Percentiles rank a stretch among this genome's conserved stretches.
phyloP scores from a whole-genome alignment of 2,113 vertebrate species.

The Sialia sialis region DNA sequence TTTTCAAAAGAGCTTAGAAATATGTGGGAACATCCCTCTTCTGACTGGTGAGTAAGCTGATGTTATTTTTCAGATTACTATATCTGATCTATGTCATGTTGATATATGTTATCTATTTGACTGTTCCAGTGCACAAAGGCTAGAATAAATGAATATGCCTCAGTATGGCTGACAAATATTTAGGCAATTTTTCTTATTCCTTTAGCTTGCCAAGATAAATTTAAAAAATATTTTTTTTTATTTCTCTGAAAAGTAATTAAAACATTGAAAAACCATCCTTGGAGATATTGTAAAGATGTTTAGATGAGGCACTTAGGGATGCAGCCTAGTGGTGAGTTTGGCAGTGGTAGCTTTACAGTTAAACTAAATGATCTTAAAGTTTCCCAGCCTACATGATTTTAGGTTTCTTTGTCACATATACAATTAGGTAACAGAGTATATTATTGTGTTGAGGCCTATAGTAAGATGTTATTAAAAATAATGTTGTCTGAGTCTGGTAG shows the following conservation, averaged over 20 bases:
- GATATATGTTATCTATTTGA: neutral
- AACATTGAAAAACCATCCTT: neutral
- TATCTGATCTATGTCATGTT: neutral
- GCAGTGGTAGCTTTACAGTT: neutral
- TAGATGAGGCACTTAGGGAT: neutral
- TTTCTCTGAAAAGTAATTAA: neutral
- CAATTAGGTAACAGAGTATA: neutral
- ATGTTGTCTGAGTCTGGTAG: neutral
- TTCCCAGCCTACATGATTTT: neutral
- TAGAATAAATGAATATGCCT: neutral
- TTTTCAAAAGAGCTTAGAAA: neutral
- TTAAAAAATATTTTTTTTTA: neutral
- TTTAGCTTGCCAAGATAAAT: neutral
- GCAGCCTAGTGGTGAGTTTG: rapidly evolving
- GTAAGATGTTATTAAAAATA: neutral
- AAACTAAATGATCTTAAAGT: rapidly evolving
- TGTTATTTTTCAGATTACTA: neutral
- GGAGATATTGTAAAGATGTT: neutral
- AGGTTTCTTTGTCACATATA: neutral
- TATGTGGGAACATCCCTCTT: neutral
- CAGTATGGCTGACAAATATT: neutral
- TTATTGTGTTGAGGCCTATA: neutral
- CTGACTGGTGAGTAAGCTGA: neutral
- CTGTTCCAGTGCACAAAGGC: neutral
- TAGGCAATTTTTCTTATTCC: neutral